Evolutionary conservation across 2,797 vertebrate genomes (phyloP), one percentile per base, ranked within the genome.

Genomic region (Sebastes cheni): DNA sequence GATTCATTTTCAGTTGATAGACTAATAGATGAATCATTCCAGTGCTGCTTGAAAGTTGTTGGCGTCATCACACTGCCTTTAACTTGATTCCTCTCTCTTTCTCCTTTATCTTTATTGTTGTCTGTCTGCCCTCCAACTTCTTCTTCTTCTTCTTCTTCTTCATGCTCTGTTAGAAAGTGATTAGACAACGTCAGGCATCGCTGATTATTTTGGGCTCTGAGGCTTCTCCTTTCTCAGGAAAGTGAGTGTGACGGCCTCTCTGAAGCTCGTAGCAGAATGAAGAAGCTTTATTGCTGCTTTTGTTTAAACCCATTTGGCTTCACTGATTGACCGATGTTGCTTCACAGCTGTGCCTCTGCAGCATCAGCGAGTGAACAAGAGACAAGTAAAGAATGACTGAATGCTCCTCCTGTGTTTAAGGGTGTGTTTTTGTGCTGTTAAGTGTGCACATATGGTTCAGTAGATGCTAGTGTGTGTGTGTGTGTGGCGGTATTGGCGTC

Each of bases 261-360:
- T 72, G n/a, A 39, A 55, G 68, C 77, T 81, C 56, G 27, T 4
- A 25, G 70, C 69, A 67, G 67, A 85, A 50, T 36, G 73, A 81
- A 74, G 36, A 86, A 62, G 59, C 75, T 86, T 92, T 70, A 83
- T 84, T 59, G 1, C 59, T 79, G 80, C 75, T 85, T 85, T 89
- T 86, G 81, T 90, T 89, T 74, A 77, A 88, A 80, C 34, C 72
- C 70, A 75, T 83, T 88, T 76, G 86, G 83, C 66, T 77, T 42
- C 1, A 46, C 50, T 79, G 84, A 87, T 68, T 74, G 76, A 75
- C 14, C 4, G 71, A 56, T 42, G 70, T 77, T 83, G 85, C 75
- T 60, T 79, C 30, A 55, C 81, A 90, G 65, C 78, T 82, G 83
- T 88, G 67, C 42, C 10, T 60, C 54, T 81, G 62, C 23, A 36